These are phyloP conservation scores for Ptychobarbus kaznakovi DNA, from an alignment of 2,797 vertebrate species.

Conservation along the genomic window DNA sequence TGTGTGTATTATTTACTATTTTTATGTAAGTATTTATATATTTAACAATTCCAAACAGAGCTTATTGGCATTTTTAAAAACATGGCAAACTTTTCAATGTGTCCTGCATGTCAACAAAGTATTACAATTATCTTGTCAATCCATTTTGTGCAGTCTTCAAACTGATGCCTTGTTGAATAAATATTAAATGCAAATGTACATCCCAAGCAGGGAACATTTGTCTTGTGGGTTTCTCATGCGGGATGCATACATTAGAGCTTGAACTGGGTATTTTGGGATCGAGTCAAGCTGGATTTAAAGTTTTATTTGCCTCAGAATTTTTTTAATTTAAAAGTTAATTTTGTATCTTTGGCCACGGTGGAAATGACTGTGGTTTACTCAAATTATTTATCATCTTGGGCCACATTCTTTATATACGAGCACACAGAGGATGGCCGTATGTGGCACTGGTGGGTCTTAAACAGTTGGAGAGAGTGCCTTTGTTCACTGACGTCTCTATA, in stretches of 20 bases:
- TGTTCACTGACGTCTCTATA: constrained; percentile 47
- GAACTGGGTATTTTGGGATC: constrained; percentile 9
- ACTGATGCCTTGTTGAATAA: constrained; percentile 12
- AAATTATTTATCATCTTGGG: background rate
- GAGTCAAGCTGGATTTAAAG: constrained; percentile 31
- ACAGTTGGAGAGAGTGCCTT: constrained; percentile 32
- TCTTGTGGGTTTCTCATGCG: constrained; percentile 25
- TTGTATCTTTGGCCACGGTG: background rate
- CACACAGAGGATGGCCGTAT: background rate
- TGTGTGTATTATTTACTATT: background rate
- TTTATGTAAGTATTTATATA: background rate
- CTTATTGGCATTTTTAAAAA: background rate
- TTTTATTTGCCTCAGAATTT: constrained; percentile 13
- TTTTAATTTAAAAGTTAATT: background rate
- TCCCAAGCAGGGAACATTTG: constrained; percentile 19
- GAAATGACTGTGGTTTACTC: constrained; percentile 18
- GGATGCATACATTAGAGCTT: constrained; percentile 30
- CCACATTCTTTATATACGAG: background rate
- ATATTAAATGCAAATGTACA: constrained; percentile 27
- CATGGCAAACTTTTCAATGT: background rate
- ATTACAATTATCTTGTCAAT: background rate
- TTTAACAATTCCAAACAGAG: background rate
- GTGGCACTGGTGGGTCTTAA: constrained; percentile 11
- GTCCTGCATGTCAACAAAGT: background rate
- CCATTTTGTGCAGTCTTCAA: background rate